These are phyloP conservation scores for Carassius carassius DNA, from an alignment of 2,113 vertebrate species.

Conservation along the genomic window DNA sequence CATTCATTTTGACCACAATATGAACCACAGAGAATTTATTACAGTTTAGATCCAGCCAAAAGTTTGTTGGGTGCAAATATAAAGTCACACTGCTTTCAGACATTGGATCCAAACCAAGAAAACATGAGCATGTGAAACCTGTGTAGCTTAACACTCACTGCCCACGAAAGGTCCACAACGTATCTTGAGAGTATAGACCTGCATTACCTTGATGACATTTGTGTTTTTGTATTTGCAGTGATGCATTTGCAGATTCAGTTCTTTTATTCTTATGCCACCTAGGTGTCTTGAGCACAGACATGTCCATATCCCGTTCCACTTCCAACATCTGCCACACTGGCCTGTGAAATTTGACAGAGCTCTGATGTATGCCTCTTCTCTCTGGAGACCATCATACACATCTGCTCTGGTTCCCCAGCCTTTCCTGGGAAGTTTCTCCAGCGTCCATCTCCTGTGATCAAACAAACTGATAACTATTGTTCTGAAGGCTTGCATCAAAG, in stretches of 20 bases:
- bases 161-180: neutral
- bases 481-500: neutral
- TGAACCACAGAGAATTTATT: constrained; percentile 57
- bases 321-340: constrained; percentile 62
- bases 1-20: constrained; percentile 52
- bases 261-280: neutral
- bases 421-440: constrained; percentile 15
- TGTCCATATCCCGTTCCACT: constrained; percentile 48
- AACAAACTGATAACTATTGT: neutral
- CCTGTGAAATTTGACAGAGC: constrained; percentile 74
- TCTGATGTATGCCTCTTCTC: constrained; percentile 66
- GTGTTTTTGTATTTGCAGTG: neutral
- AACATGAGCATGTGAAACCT: constrained; percentile 37
- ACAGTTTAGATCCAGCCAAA: constrained; percentile 48
- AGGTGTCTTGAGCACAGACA: constrained; percentile 43
- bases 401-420: constrained; percentile 31
- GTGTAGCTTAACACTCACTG: constrained; percentile 7
- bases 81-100: constrained; percentile 14
- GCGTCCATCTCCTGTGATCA: neutral
- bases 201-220: neutral
- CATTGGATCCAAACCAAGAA: constrained; percentile 33
- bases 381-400: constrained; percentile 60
- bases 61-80: constrained; percentile 17
- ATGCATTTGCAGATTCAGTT: constrained; percentile 14
- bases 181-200: neutral